Evolutionary conservation across 2,888 invertebrate species (phyloP), one percentile per base, ranked within the genome.

Genomic region (Podabrus alpinus): DNA sequence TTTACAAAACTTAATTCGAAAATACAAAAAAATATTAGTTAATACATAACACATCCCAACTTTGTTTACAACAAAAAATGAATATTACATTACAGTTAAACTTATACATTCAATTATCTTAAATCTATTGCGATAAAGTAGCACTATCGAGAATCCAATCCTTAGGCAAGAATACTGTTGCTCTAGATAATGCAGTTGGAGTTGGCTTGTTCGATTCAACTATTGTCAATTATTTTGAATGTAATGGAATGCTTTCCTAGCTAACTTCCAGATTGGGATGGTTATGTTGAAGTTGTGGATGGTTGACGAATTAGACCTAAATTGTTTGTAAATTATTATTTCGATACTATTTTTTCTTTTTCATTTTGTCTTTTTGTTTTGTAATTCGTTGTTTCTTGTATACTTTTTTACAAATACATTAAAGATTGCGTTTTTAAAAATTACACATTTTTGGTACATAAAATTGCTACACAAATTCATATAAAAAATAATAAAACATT

Each of bases 301-400:
- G 77, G 45, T 73, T 77, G 77, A 68, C 66, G 76, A 76, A 77
- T 77, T 80, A 80, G 71, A 79, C 80, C 80, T 80, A 80, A 61
- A 80, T 80, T 78, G 69, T 80, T 45, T 80, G 77, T 78, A 79
- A 80, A 80, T 76, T 78, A 75, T 76, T 72, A 73, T 72, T 71
- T 76, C 76, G 73, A 73, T 73, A 69, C 16, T 72, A 29, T 74
- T n/a, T 70, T 71, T 24, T 24, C 62, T 21, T 60, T 68, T 64
- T 73, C 25, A 45, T 61, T 11, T 19, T 17, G 73, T 17, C 59
- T 24, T 66, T 62, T 68, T 73, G 29, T 45, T 64, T 24, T 74
- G 67, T 60, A 66, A 62, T 68, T 45, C 64, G 45, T 29, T 7
- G 59, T 24, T 21, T 68, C 24, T 66, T 66, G 17, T 70, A 69